A percentile compares a stretch with the other conserved stretches of the same genome.
These are phyloP conservation scores for Tenualosa ilisha DNA, from an alignment of 2,797 vertebrate genomes.

Conservation along the genomic window DNA sequence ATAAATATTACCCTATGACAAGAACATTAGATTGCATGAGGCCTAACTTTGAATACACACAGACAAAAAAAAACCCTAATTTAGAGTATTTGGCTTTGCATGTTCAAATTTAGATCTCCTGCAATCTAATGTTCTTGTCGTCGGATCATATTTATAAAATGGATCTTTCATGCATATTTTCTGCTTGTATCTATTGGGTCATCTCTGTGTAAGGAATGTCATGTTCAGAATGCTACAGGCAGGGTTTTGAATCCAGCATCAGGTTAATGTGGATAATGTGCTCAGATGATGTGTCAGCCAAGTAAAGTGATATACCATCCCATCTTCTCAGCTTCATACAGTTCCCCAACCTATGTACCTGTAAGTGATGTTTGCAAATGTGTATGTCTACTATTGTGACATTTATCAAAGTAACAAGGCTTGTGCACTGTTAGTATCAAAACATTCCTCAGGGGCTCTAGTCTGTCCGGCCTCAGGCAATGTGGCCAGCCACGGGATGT, in stretches of 20 bases:
- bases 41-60: too few species aligned
- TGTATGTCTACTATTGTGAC: neutral
- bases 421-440: neutral
- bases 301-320: neutral
- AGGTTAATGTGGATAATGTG: slow-evolving; percentile 11
- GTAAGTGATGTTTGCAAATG: neutral
- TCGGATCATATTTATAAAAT: neutral
- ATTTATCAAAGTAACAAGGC: neutral
- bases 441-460: neutral
- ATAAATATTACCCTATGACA: too few species aligned
- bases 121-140: slow-evolving; percentile 4
- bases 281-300: slow-evolving; percentile 42
- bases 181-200: neutral
- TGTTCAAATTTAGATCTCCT: neutral
- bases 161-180: neutral
- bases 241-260: neutral
- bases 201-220: slow-evolving; percentile 38
- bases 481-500: neutral
- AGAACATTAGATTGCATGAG: too few species aligned
- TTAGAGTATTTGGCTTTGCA: neutral
- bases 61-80: neutral
- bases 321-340: neutral
- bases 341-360: neutral
- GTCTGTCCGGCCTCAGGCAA: neutral
- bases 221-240: slow-evolving; percentile 42